Evolutionary conservation across 1,140 invertebrate genomes (phyloP).

Genomic region (Hyposmocoma kahamanoa): DNA sequence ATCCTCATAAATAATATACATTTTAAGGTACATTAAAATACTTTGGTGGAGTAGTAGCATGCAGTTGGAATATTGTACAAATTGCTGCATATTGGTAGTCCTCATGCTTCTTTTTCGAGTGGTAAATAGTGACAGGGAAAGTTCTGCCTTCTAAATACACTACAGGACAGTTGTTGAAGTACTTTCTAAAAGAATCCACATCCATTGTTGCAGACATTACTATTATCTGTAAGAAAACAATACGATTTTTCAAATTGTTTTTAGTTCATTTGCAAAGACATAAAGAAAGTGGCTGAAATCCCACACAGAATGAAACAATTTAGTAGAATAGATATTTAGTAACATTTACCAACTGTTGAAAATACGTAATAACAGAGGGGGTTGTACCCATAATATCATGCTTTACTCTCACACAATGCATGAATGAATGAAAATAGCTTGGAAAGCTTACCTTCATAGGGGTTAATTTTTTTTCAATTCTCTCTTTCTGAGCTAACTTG

Average conservation of each 20-base stretch:
- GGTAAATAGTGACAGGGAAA: slow-evolving; percentile 87
- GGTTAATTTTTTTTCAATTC: slow-evolving; percentile 75
- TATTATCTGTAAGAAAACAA: slow-evolving; percentile 78
- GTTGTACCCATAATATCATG: too few relatives aligned
- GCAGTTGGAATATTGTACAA: slow-evolving; percentile 93
- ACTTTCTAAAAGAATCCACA: slow-evolving; percentile 92
- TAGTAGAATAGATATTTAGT: too few relatives aligned
- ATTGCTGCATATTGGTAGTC: slow-evolving; percentile 90
- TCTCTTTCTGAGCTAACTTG: slow-evolving; percentile 85
- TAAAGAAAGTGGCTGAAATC: not conserved
- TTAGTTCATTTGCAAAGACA: not conserved
- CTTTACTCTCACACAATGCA: too few relatives aligned
- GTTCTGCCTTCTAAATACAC: slow-evolving; percentile 94
- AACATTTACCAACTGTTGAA: too few relatives aligned
- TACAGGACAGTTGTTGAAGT: slow-evolving; percentile 90
- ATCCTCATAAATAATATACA: not conserved
- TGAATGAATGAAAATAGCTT: too few relatives aligned
- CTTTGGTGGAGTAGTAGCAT: slow-evolving; percentile 87
- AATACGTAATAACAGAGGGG: too few relatives aligned
- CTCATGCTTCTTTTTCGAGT: slow-evolving; percentile 83
- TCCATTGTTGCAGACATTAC: slow-evolving; percentile 98
- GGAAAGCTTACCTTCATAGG: slow-evolving; percentile 84
- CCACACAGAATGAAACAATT: too few relatives aligned
- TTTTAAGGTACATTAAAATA: slow-evolving; percentile 62
- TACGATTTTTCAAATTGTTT: not conserved